phyloP scores from a whole-genome alignment of 2,888 invertebrate species.

The Pseudococcus jackbeardsleyi region DNA sequence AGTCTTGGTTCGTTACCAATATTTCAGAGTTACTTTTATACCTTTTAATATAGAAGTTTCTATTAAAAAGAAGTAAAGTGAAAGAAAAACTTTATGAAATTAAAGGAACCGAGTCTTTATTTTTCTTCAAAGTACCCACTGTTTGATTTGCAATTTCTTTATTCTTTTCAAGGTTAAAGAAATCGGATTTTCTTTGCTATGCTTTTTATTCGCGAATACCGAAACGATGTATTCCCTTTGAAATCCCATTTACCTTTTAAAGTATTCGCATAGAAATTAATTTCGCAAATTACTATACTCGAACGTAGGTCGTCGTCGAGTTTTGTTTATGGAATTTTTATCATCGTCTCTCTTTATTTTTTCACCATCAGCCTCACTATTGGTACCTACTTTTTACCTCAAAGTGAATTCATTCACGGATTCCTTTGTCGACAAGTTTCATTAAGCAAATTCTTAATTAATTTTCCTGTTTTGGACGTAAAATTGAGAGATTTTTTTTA shows the following conservation, averaged over 20 bases:
- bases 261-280: background rate
- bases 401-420: background rate
- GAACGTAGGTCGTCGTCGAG: background rate
- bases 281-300: background rate
- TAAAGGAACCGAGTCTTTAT: background rate
- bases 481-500: background rate
- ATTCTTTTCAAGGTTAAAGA: background rate
- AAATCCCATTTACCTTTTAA: background rate
- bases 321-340: slow-evolving; percentile 1
- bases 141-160: slow-evolving; percentile 8
- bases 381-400: background rate
- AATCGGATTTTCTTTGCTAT: background rate
- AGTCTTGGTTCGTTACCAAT: background rate
- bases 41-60: background rate
- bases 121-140: background rate
- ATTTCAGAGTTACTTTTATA: background rate
- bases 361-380: background rate
- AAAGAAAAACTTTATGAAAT: background rate
- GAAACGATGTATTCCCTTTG: background rate
- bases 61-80: background rate
- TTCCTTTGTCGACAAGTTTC: background rate
- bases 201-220: background rate
- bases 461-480: background rate
- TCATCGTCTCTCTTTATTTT: background rate
- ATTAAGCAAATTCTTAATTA: background rate